Evolutionary conservation across 2,113 vertebrate species (phyloP).

Genomic region (Columba janthina): DNA sequence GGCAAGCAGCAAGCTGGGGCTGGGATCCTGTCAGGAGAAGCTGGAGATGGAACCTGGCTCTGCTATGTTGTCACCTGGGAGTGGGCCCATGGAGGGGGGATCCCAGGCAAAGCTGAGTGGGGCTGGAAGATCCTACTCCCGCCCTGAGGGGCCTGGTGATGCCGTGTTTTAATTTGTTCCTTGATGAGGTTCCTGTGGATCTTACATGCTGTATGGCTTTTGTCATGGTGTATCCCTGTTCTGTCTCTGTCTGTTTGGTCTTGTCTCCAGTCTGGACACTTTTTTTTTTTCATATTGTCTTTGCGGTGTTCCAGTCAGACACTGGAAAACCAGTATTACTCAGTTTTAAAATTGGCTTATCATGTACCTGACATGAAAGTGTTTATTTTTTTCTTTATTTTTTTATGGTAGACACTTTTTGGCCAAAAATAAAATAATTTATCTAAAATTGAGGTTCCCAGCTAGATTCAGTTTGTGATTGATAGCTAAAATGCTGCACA

Average conservation of each 20-base stretch:
- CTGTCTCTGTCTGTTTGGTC: background rate
- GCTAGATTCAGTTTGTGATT: background rate
- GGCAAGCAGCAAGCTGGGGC: fast-evolving
- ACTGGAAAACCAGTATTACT: too few species aligned
- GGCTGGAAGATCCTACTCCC: background rate
- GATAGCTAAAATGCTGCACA: background rate
- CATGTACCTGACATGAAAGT: background rate
- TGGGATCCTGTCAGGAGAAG: background rate
- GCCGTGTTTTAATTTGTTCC: background rate
- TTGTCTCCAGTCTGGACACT: too few species aligned
- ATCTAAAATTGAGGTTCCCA: background rate
- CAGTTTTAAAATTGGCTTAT: background rate
- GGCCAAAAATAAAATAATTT: background rate
- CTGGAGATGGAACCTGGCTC: background rate
- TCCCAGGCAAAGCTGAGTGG: background rate
- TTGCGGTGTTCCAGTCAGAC: too few species aligned
- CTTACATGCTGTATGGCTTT: background rate
- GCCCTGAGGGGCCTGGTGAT: fast-evolving
- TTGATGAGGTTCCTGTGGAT: background rate
- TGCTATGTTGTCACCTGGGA: background rate
- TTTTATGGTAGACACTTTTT: background rate
- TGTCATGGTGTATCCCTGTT: background rate
- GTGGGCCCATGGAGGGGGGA: too few species aligned
- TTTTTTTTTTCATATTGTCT: too few species aligned
- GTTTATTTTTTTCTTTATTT: background rate